phyloP scores from a whole-genome alignment of 2,888 invertebrate genomes.

The Panorpa germanica region DNA sequence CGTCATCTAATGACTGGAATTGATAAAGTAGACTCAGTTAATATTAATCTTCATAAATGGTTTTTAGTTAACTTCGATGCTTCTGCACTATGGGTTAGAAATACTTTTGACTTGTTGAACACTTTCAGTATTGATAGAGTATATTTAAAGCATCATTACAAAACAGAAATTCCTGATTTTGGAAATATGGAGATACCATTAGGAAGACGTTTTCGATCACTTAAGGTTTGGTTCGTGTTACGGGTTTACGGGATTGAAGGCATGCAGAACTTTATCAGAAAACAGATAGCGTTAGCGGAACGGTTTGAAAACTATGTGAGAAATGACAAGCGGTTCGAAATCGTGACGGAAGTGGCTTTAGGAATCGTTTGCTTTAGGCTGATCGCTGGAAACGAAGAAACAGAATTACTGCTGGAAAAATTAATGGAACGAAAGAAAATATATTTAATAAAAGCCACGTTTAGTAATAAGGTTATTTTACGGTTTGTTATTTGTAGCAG shows the following conservation, averaged over 20 bases:
- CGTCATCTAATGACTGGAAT: constrained; percentile 57
- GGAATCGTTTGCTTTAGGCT: constrained; percentile 83
- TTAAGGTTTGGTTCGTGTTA: constrained; percentile 89
- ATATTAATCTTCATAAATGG: constrained; percentile 94
- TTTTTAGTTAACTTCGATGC: constrained; percentile 90
- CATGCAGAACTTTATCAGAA: constrained; percentile 55
- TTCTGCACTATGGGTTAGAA: constrained; percentile 79
- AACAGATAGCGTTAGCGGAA: constrained; percentile 54
- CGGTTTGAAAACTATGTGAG: constrained; percentile 54
- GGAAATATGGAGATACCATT: constrained; percentile 78
- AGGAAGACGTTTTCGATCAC: constrained; percentile 69
- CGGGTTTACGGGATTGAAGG: constrained; percentile 66
- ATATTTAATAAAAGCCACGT: constrained; percentile 62
- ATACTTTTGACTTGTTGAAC: constrained; percentile 59
- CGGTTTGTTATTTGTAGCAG: constrained; percentile 70
- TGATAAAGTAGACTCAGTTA: constrained; percentile 73
- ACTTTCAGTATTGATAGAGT: constrained; percentile 84
- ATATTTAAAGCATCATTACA: constrained; percentile 61
- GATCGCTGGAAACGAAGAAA: constrained; percentile 49
- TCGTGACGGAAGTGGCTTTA: constrained; percentile 50
- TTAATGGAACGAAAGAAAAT: constrained; percentile 59
- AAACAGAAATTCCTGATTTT: constrained; percentile 36
- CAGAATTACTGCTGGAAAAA: constrained; percentile 48
- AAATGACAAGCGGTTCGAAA: constrained; percentile 58
- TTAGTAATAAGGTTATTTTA: constrained; percentile 46